These are phyloP conservation scores for Pachyrhynchus sulphureomaculatus DNA, from an alignment of 1,140 invertebrate genomes.

Conservation along the genomic window DNA sequence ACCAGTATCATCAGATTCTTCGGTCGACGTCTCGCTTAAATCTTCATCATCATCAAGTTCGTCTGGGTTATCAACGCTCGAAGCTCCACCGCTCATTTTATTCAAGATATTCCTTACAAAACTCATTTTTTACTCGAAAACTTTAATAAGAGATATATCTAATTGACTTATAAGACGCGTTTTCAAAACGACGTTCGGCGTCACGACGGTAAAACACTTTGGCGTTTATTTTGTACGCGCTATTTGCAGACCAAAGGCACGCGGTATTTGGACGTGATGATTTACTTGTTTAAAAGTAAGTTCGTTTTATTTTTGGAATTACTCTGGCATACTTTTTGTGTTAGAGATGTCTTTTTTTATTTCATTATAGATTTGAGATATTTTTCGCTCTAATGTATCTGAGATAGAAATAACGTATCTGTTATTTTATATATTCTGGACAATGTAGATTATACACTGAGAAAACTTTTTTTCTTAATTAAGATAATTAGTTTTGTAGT, in stretches of 20 bases:
- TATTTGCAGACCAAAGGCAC: constrained; percentile 42
- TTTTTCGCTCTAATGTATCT: no score
- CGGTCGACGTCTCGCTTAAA: constrained; percentile 38
- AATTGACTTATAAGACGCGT: background rate
- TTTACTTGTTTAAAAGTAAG: background rate
- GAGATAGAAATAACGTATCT: no score
- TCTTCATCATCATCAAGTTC: constrained; percentile 45
- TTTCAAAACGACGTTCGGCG: constrained; percentile 17
- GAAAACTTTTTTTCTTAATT: no score
- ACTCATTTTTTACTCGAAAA: constrained; percentile 39
- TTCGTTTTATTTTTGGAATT: constrained; percentile 28
- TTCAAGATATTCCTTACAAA: constrained; percentile 46
- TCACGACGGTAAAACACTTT: constrained; percentile 30
- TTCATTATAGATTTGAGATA: background rate
- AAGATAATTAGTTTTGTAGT: no score
- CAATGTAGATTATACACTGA: no score
- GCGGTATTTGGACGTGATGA: constrained; percentile 34
- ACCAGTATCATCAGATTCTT: constrained; percentile 45
- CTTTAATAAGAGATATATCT: background rate
- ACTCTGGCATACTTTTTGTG: constrained; percentile 17
- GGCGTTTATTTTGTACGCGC: constrained; percentile 38
- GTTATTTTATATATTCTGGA: no score
- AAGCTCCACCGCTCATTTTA: constrained; percentile 31
- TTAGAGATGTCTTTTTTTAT: constrained; percentile 4
- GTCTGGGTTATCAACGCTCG: constrained; percentile 24